A percentile compares a stretch with the other conserved stretches of the same genome.
phyloP scores from a whole-genome alignment of 2,797 vertebrate species.

The Podargus strigoides region DNA sequence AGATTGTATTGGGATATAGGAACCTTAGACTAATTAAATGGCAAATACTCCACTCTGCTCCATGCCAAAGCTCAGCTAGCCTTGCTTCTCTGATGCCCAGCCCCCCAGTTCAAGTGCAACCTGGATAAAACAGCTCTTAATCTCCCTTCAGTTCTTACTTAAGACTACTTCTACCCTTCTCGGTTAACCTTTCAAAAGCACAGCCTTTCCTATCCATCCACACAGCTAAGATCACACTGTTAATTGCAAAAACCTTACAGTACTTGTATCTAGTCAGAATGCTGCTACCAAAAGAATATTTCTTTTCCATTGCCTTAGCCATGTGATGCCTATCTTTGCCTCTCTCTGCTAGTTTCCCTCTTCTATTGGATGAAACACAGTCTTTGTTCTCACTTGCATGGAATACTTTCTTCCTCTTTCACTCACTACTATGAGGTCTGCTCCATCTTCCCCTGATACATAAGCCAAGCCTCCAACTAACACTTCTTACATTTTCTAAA shows the following conservation, averaged over 20 bases:
- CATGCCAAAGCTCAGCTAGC: not conserved
- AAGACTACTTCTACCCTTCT: not conserved
- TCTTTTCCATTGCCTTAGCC: not conserved
- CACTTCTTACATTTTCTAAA: not conserved
- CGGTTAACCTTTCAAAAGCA: not conserved
- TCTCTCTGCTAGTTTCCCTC: not conserved
- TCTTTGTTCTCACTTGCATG: not conserved
- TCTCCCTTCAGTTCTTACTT: not conserved
- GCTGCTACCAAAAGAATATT: not conserved
- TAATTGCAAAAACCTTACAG: not conserved
- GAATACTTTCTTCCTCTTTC: not conserved
- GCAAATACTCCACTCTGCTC: not conserved
- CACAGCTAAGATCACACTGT: not conserved
- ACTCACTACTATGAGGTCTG: not conserved
- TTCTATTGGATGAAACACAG: not conserved
- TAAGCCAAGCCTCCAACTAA: not conserved
- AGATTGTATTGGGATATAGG: not conserved
- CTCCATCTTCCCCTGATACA: not conserved
- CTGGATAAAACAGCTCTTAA: not conserved
- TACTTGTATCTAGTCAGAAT: not conserved
- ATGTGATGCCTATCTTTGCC: not conserved
- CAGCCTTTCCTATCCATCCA: not conserved
- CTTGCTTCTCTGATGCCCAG: not conserved
- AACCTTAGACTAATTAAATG: not conserved
- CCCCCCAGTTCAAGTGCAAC: not conserved